A percentile compares a stretch with the other conserved stretches of the same genome.
These are phyloP conservation scores for Platyrinchus mystaceus DNA, from an alignment of 2,797 vertebrate species.

Conservation along the genomic window DNA sequence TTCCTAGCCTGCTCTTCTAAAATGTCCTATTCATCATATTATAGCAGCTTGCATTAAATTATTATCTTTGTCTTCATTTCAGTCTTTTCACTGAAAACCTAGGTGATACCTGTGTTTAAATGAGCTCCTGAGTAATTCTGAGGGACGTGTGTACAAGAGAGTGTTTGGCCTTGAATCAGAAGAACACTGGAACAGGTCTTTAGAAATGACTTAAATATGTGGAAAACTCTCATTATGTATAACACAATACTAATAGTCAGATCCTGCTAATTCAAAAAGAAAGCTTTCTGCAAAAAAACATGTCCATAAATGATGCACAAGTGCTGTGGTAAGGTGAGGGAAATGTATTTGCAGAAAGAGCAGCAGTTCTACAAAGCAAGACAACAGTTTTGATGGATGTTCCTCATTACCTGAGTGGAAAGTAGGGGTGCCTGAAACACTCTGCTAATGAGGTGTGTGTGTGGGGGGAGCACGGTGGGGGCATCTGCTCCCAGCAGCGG, in stretches of 20 bases:
- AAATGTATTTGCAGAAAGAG: background rate
- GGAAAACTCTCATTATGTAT: background rate
- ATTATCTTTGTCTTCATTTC: slow-evolving; percentile 39
- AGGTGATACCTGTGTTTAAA: slow-evolving; percentile 40
- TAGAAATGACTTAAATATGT: background rate
- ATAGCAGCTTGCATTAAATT: slow-evolving; percentile 54
- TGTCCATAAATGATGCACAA: background rate
- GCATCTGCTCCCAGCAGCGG: background rate
- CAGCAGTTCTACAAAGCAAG: background rate
- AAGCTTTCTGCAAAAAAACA: background rate
- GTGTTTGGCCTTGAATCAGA: background rate
- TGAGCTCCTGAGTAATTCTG: background rate
- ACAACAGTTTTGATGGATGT: background rate
- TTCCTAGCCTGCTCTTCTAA: slow-evolving; percentile 59
- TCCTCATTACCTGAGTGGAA: background rate
- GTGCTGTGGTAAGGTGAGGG: background rate
- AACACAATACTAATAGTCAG: background rate
- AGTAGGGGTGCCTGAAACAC: background rate
- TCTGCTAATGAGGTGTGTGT: background rate
- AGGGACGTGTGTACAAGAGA: background rate
- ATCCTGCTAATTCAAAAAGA: background rate
- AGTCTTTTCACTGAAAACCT: slow-evolving; percentile 42
- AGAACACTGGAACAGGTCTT: background rate
- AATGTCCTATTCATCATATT: slow-evolving; percentile 36
- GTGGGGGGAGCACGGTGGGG: background rate